These are phyloP conservation scores for Pelodytes ibericus DNA, from an alignment of 2,797 vertebrate genomes.

Conservation along the genomic window DNA sequence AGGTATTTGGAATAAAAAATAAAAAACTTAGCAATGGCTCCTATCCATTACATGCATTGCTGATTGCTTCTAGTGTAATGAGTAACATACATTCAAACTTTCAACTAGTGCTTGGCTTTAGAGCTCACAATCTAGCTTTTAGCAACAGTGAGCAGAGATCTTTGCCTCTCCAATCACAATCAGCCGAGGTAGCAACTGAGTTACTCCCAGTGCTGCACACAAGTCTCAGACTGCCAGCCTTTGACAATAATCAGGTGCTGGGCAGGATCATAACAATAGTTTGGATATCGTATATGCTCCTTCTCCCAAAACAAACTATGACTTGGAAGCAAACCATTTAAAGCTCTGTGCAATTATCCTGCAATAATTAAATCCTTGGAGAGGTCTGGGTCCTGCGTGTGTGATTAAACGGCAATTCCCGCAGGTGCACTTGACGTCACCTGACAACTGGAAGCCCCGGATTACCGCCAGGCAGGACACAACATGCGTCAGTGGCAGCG, in stretches of 20 bases:
- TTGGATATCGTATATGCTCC: neutral
- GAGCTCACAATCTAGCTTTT: too few relatives aligned
- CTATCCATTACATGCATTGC: too few relatives aligned
- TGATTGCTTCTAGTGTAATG: too few relatives aligned
- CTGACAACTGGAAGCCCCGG: constrained; percentile 26
- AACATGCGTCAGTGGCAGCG: neutral
- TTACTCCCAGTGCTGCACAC: neutral
- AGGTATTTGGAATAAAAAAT: too few relatives aligned
- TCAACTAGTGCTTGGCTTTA: too few relatives aligned
- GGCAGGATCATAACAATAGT: neutral
- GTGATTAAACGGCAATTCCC: neutral
- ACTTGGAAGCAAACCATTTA: neutral
- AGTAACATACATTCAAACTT: too few relatives aligned
- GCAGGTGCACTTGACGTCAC: constrained; percentile 22
- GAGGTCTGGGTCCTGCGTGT: neutral
- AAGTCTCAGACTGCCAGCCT: neutral
- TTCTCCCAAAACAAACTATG: neutral
- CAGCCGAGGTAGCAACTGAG: too few relatives aligned
- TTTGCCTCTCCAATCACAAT: too few relatives aligned
- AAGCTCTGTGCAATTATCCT: neutral
- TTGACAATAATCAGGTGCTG: neutral
- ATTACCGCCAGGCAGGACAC: constrained; percentile 20
- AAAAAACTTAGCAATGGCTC: too few relatives aligned
- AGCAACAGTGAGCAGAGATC: too few relatives aligned
- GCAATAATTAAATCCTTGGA: constrained; percentile 27